A percentile compares a stretch with the other conserved stretches of the same genome.
phyloP scores from a whole-genome alignment of 2,888 invertebrate species.

The Orchesella flavescens region DNA sequence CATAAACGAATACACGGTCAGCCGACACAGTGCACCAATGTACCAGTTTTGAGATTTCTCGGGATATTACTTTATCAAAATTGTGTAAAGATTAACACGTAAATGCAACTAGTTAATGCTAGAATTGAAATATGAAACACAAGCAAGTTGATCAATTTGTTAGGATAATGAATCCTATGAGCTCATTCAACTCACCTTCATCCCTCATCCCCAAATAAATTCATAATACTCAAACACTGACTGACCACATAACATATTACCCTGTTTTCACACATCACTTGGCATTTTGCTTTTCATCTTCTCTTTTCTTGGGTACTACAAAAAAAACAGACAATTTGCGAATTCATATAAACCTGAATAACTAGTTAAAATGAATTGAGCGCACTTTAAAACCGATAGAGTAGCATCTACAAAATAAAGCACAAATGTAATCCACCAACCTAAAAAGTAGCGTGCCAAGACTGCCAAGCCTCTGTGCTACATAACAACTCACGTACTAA shows the following conservation, averaged over 20 bases:
- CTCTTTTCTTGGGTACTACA: slow-evolving; percentile 36
- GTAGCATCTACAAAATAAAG: slow-evolving; percentile 12
- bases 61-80: too few relatives aligned
- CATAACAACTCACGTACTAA: slow-evolving; percentile 45
- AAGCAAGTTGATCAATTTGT: too few relatives aligned
- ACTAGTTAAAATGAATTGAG: slow-evolving; percentile 56
- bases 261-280: slow-evolving; percentile 57
- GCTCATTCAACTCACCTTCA: not conserved
- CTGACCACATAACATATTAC: slow-evolving; percentile 60
- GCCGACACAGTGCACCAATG: too few relatives aligned
- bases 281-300: slow-evolving; percentile 36
- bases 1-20: too few relatives aligned
- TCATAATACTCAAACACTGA: slow-evolving; percentile 24
- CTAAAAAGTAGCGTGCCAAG: slow-evolving; percentile 53
- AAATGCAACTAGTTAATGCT: too few relatives aligned
- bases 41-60: too few relatives aligned
- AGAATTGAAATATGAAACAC: too few relatives aligned
- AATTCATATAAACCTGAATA: slow-evolving; percentile 45
- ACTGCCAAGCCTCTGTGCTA: slow-evolving; percentile 60
- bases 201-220: slow-evolving; percentile 4
- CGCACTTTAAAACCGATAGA: slow-evolving; percentile 37
- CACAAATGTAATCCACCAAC: slow-evolving; percentile 21
- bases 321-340: slow-evolving; percentile 16
- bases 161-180: too few relatives aligned
- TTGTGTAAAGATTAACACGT: too few relatives aligned